These are phyloP conservation scores for Silvanus unidentatus DNA, from an alignment of 2,888 invertebrate genomes.

Conservation along the genomic window DNA sequence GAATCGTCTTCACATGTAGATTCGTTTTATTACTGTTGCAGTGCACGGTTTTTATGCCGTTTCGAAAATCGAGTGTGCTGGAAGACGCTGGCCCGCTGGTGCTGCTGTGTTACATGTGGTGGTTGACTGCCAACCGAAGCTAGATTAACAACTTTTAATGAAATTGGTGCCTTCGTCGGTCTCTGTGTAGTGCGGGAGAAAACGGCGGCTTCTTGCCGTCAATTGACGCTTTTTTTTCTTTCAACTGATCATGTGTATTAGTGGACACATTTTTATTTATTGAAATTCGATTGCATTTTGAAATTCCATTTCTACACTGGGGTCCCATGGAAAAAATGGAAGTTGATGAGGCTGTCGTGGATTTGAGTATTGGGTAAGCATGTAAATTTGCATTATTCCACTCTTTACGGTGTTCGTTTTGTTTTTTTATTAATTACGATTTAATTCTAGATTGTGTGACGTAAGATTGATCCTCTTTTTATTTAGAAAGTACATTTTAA, in stretches of 20 bases:
- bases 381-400: constrained; percentile 15
- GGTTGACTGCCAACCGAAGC: constrained; percentile 22
- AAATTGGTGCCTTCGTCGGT: neutral
- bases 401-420: neutral
- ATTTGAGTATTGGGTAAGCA: constrained; percentile 75
- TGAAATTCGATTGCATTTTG: too few species aligned
- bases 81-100: constrained; percentile 19
- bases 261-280: too few species aligned
- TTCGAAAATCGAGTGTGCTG: too few species aligned
- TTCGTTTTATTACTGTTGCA: constrained; percentile 10
- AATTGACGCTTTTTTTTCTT: too few species aligned
- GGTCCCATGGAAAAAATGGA: constrained; percentile 67
- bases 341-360: constrained; percentile 82
- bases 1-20: constrained; percentile 26
- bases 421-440: neutral
- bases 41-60: neutral
- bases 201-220: too few species aligned
- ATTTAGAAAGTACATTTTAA: neutral
- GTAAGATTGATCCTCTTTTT: constrained; percentile 1
- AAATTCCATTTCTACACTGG: too few species aligned
- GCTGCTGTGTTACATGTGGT: constrained; percentile 22
- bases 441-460: neutral
- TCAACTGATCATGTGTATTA: too few species aligned
- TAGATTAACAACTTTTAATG: constrained; percentile 33
- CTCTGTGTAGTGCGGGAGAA: too few species aligned